phyloP scores from a whole-genome alignment of 2,888 invertebrate genomes.

The Spodoptera picta region DNA sequence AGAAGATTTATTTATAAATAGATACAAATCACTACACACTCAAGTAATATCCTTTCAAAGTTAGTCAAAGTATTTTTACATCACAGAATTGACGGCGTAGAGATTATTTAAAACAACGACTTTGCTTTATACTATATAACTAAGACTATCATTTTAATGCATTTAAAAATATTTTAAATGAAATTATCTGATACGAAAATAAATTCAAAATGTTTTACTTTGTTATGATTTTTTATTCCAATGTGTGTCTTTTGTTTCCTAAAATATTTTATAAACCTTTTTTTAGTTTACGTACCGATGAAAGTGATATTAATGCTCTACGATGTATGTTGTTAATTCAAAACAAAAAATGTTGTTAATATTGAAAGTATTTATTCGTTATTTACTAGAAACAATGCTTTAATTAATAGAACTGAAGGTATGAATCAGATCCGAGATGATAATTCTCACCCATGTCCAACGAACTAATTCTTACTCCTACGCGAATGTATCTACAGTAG shows the following conservation, averaged over 20 bases:
- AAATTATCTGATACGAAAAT: conserved; percentile 34
- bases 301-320: conserved; percentile 21
- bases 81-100: conserved; percentile 88
- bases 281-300: neutral
- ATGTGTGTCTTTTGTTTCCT: conserved; percentile 1
- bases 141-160: conserved; percentile 71
- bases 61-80: conserved; percentile 82
- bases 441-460: conserved; percentile 88
- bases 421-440: conserved; percentile 65
- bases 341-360: neutral
- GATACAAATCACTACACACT: conserved; percentile 73
- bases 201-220: conserved; percentile 17
- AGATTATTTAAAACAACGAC: conserved; percentile 81
- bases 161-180: conserved; percentile 49
- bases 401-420: conserved; percentile 8
- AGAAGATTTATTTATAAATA: conserved; percentile 61
- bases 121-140: conserved; percentile 74
- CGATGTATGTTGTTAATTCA: conserved; percentile 11
- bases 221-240: conserved; percentile 2
- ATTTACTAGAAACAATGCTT: neutral
- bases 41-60: conserved; percentile 72
- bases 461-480: conserved; percentile 46
- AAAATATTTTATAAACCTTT: neutral
- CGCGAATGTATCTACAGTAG: conserved; percentile 35
- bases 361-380: neutral